Conservation (phyloP, 23 tunicate genomes). For the Clavelina lepadiformis region DNA sequence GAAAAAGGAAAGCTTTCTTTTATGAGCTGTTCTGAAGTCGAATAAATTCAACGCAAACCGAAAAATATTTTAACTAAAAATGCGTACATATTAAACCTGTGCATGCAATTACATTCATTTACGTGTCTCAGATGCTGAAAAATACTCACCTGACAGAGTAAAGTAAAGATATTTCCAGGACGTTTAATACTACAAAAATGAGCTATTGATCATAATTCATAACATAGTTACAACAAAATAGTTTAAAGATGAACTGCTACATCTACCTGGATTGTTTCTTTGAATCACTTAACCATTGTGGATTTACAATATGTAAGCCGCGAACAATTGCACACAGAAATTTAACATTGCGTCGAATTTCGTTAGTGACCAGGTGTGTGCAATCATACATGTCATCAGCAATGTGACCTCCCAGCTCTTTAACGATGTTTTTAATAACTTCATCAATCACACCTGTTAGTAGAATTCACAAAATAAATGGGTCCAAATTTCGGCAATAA, state of each 20-base stretch:
- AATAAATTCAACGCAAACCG: no score
- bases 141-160: no score
- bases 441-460: slow-evolving; percentile 62
- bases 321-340: slow-evolving; percentile 70
- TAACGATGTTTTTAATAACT: slow-evolving; percentile 47
- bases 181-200: no score
- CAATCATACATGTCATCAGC: slow-evolving; percentile 66
- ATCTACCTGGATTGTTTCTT: slow-evolving; percentile 38
- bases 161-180: no score
- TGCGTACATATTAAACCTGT: no score
- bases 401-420: slow-evolving; percentile 55
- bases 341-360: slow-evolving; percentile 79
- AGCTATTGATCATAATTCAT: no score
- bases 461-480: no score
- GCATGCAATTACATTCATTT: no score
- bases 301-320: slow-evolving; percentile 54
- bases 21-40: background rate
- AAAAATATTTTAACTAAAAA: no score
- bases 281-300: slow-evolving; percentile 56
- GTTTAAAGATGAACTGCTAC: background rate
- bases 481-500: no score
- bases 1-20: background rate
- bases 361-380: slow-evolving; percentile 78
- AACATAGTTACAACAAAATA: no score
- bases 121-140: no score